Base-by-base conservation (phyloP, 2,888 invertebrate species). In the Monochamus alternatus region DNA sequence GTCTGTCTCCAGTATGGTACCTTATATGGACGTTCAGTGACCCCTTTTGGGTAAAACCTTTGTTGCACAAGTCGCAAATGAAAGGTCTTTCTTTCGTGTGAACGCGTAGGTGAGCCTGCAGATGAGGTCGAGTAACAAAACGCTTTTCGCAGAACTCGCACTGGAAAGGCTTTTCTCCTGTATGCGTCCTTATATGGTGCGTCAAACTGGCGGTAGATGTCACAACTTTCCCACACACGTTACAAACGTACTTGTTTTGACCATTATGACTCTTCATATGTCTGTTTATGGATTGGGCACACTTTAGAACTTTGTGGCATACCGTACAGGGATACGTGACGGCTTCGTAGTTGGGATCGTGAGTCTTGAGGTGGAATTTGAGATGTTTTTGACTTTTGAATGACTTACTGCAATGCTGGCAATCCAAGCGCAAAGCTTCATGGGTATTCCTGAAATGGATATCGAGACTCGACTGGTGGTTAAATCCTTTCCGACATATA, bases 61-160 rank as follows among this genome's bases (percentile, higher is more conserved):
- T 92, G 62, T 90, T 90, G 75, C 92, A 92, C 71, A 89, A 87
- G 3, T 90, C 89, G 77, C 92, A 92, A 12, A 89, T 88, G 66
- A 89, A 91, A 0, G 92, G 92, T 62, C 91, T 87, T 0, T 90
- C 88, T 8, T 91, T 91, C 0, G 91, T 90, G 73, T 92, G 92
- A 0, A 89, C 89, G 0, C 91, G 90, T 86, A 90, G 90, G 69
- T 92, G 92, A 0, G 89, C 87, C 44, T 88, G 89, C 65, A 92
- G 80, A 4, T 89, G 78, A 12, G 89, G 88, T 2, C 86, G 89
- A 31, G 75, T 80, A 71, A 86, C 88, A 30, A 90, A 89, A 1
- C 85, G 84, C 70, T 89, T 90, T 0, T 87, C 87, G 80, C 90
- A 90, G 2, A 86, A 78, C 58, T 88, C 86, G 81, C 90, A 80